These are phyloP conservation scores for Cylas formicarius DNA, from an alignment of 1,140 invertebrate genomes.

Conservation along the genomic window DNA sequence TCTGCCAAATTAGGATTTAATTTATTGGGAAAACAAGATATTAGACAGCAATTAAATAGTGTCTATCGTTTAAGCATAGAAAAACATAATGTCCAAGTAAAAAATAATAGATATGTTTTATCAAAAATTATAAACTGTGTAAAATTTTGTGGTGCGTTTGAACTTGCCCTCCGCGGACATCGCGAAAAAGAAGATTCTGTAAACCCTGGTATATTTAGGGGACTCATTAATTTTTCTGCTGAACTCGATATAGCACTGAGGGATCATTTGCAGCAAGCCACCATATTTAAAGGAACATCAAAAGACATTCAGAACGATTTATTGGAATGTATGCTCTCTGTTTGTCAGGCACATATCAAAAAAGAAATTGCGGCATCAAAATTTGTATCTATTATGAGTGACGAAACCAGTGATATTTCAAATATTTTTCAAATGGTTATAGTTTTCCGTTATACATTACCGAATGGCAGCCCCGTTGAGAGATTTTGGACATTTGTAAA, in stretches of 20 bases:
- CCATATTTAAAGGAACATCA: conserved; percentile 34
- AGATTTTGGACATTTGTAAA: conserved; percentile 30
- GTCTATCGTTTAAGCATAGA: conserved; percentile 15
- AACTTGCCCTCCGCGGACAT: conserved; percentile 29
- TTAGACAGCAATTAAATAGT: conserved; percentile 13
- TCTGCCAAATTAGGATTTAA: conserved; percentile 7
- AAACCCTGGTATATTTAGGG: conserved; percentile 18
- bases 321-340: conserved; percentile 41
- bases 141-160: conserved; percentile 34
- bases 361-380: conserved; percentile 20
- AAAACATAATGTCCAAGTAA: conserved; percentile 32
- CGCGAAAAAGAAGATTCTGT: conserved; percentile 29
- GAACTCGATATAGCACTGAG: conserved; percentile 28
- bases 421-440: conserved; percentile 31
- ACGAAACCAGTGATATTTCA: conserved; percentile 36
- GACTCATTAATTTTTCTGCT: conserved; percentile 27
- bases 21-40: conserved; percentile 18
- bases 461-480: conserved; percentile 28
- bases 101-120: conserved; percentile 35
- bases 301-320: conserved; percentile 35
- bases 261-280: conserved; percentile 27
- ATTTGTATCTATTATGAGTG: conserved; percentile 33
- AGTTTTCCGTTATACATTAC: conserved; percentile 31
- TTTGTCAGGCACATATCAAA: conserved; percentile 30
- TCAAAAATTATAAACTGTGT: conserved; percentile 37